Percentiles rank a stretch among this genome's conserved stretches.
Evolutionary conservation across 1,140 invertebrate species (phyloP).

Genomic region (Trichogramma pretiosum): DNA sequence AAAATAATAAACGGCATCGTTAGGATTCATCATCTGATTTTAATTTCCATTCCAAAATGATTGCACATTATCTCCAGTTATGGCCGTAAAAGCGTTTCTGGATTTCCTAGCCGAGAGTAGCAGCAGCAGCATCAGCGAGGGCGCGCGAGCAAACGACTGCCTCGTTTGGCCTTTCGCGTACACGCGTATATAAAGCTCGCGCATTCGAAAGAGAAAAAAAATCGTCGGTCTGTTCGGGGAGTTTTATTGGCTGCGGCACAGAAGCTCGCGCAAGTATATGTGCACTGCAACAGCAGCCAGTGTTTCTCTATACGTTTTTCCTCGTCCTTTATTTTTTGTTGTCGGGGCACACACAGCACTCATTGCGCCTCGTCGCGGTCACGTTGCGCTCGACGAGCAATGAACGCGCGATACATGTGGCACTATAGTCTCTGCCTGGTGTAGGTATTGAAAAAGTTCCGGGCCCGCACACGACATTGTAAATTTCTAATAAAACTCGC

Average conservation of each 20-base stretch:
- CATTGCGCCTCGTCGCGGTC: too few species aligned
- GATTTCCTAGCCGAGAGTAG: too few species aligned
- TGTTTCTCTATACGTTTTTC: too few species aligned
- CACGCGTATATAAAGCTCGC: neutral
- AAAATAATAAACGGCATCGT: conserved; percentile 50
- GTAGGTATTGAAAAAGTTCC: conserved; percentile 33
- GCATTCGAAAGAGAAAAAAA: neutral
- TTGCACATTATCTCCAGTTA: conserved; percentile 44
- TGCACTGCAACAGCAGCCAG: too few species aligned
- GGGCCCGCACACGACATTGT: conserved; percentile 8
- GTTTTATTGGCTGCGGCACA: neutral
- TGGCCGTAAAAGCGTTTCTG: conserved; percentile 36
- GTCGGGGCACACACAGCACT: too few species aligned
- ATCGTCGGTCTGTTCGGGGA: too few species aligned
- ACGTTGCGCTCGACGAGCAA: conserved; percentile 15
- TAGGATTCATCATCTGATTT: conserved; percentile 50
- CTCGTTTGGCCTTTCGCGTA: conserved; percentile 11
- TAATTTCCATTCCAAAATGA: conserved; percentile 48
- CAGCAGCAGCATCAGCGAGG: conserved; percentile 27
- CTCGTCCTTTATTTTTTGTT: too few species aligned
- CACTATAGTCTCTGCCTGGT: too few species aligned
- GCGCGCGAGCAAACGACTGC: conserved; percentile 3
- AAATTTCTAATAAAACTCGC: conserved; percentile 30
- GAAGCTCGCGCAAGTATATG: too few species aligned
- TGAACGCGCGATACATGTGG: too few species aligned